A percentile compares a stretch with the other conserved stretches of the same genome.
phyloP scores from a whole-genome alignment of 2,797 vertebrate genomes.

The Anabacerthia variegaticeps region DNA sequence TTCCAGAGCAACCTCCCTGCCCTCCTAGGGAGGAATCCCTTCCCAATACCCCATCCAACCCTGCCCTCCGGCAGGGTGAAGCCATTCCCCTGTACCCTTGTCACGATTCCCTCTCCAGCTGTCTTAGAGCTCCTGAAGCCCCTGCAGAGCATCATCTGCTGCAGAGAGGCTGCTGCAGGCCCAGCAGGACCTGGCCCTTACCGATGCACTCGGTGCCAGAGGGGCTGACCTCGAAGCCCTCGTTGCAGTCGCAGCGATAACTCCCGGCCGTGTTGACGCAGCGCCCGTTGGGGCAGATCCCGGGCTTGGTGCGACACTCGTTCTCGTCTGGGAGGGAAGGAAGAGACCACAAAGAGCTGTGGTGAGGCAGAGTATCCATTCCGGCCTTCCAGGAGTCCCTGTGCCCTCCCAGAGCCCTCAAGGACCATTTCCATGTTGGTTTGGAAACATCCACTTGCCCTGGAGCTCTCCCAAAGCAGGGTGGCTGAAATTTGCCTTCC shows the following conservation, averaged over 20 bases:
- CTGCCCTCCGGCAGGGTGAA: fast-evolving
- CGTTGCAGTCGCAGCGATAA: constrained; percentile 90
- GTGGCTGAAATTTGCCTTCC: neutral
- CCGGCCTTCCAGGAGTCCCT: neutral
- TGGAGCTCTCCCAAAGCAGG: neutral
- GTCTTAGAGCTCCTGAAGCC: too few species aligned
- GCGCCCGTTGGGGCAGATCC: constrained; percentile 90
- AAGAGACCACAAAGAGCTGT: neutral
- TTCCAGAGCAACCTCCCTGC: fast-evolving
- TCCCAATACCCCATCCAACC: fast-evolving
- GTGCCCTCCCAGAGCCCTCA: fast-evolving
- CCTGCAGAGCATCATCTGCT: neutral
- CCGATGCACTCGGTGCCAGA: constrained; percentile 89
- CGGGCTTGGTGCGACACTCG: constrained; percentile 87
- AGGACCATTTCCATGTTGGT: fast-evolving
- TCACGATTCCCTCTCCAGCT: fast-evolving
- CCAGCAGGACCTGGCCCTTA: constrained; percentile 58
- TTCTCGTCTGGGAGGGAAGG: constrained; percentile 84
- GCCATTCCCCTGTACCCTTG: neutral
- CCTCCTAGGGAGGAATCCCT: neutral
- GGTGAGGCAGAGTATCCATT: neutral
- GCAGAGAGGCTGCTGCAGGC: neutral
- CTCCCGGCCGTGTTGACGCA: constrained; percentile 90
- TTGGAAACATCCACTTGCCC: neutral
- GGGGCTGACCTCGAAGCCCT: constrained; percentile 88